These are phyloP conservation scores for Gobio occitaniae DNA, from an alignment of 2,797 vertebrate genomes.

Conservation along the genomic window DNA sequence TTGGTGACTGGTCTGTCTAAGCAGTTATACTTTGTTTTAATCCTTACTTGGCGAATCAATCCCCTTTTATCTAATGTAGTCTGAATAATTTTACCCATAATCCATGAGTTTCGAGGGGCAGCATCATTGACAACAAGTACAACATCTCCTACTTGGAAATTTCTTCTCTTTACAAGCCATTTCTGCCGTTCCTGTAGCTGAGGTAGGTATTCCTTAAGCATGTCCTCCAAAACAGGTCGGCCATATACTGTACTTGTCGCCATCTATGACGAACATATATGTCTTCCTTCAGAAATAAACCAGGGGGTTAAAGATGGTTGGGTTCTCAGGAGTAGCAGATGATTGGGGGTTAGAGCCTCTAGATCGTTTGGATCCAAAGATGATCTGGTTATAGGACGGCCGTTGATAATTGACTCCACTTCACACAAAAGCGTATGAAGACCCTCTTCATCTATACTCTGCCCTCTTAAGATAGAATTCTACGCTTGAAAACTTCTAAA, in stretches of 20 bases:
- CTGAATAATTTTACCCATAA: neutral
- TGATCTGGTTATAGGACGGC: neutral
- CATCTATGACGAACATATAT: neutral
- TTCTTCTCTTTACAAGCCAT: constrained; percentile 3
- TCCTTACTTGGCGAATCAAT: too few species aligned
- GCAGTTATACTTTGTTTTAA: too few species aligned
- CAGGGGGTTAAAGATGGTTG: constrained; percentile 5
- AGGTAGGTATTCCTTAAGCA: neutral
- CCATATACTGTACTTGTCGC: constrained; percentile 21
- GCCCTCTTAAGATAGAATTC: neutral
- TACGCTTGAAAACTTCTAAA: too few species aligned
- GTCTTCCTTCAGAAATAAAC: constrained; percentile 25
- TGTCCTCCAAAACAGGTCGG: neutral
- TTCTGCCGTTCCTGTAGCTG: constrained; percentile 1
- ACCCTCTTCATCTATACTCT: constrained; percentile 27
- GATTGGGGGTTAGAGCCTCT: constrained; percentile 35
- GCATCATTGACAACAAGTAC: constrained; percentile 22
- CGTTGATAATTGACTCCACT: neutral
- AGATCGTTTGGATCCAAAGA: neutral
- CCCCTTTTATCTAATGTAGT: neutral
- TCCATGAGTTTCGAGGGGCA: constrained; percentile 11
- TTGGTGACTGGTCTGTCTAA: too few species aligned
- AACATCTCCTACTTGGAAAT: constrained; percentile 16
- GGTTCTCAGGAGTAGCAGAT: neutral
- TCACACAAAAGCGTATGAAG: neutral